phyloP scores from a whole-genome alignment of 2,888 invertebrate genomes.

The Eupithecia insigniata region DNA sequence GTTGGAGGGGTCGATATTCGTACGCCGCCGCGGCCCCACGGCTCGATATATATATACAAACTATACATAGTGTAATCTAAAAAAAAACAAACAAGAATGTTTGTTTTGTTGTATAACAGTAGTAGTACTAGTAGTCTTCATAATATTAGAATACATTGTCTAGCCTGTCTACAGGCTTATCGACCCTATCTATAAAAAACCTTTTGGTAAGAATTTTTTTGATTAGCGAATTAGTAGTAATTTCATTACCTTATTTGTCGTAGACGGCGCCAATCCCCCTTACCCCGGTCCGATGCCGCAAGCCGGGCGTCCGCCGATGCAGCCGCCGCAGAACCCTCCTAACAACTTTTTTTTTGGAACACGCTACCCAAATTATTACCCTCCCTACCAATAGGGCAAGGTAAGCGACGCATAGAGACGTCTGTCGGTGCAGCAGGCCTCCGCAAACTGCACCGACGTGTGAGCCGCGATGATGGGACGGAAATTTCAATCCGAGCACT shows the following conservation, averaged over 20 bases:
- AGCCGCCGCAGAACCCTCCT: slow-evolving; percentile 7
- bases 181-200: background rate
- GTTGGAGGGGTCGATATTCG: no score
- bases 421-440: background rate
- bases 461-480: background rate
- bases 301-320: background rate
- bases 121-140: no score
- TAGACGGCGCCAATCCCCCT: background rate
- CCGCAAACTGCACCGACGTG: background rate
- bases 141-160: no score
- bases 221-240: background rate
- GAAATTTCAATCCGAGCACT: background rate
- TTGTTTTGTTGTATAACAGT: no score
- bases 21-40: no score
- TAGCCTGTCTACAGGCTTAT: background rate
- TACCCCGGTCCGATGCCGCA: slow-evolving; percentile 2
- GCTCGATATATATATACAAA: no score
- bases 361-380: slow-evolving; percentile 29
- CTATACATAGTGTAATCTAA: no score
- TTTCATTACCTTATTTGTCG: background rate
- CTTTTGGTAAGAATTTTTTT: no score
- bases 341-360: slow-evolving; percentile 21
- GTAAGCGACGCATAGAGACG: slow-evolving; percentile 18
- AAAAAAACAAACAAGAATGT: no score
- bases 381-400: slow-evolving; percentile 31